Evolutionary conservation across 2,797 vertebrate genomes (phyloP), one percentile per base, ranked within the genome.

Genomic region (Dicrostonyx torquatus): DNA sequence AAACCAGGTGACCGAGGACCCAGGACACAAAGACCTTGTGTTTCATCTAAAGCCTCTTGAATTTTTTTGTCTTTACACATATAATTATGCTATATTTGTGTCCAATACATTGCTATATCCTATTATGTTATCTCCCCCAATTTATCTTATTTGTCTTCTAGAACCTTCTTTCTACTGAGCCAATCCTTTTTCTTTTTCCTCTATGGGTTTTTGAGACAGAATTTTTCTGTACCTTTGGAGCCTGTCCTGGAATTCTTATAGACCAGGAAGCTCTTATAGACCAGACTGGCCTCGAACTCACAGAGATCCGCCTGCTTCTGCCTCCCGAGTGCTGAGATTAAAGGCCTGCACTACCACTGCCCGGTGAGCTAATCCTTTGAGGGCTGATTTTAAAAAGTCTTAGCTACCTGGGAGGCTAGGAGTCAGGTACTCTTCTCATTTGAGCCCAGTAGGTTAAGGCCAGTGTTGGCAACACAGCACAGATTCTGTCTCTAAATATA

Each of bases 31-130:
- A 93, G 37, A 94, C 22, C 72, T 29, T 83, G 12, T 6, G 14
- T 18, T 45, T 60, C 20, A 73, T 91, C 82, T 68, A 13, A 90
- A 90, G 55, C n/a, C 18, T 89, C 79, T 91, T 53, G 34, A 53
- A 89, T 94, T 94, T 89, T 90, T 75, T 68, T 43, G 29, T 53
- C 78, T 64, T 85, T 64, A 80, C 12, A 80, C 20, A 13, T 66
- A 34, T 50, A 80, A 77, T 89, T 43, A 73, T 40, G 17, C 45
- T 62, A 76, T 1, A 89, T 9, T 13, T 37, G 72, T 45, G 68
- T 53, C 12, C 66, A 55, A 34, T 5, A 37, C 55, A 83, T 64
- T 62, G 58, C 31, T 20, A 18, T 72, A 43, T 13, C 76, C 72
- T 29, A 58, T 60, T 60, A 55, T 55, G 10, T 15, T 66, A 10